A percentile compares a stretch with the other conserved stretches of the same genome.
These are phyloP conservation scores for Silurus aristotelis DNA, from an alignment of 2,797 vertebrate species.

Conservation along the genomic window DNA sequence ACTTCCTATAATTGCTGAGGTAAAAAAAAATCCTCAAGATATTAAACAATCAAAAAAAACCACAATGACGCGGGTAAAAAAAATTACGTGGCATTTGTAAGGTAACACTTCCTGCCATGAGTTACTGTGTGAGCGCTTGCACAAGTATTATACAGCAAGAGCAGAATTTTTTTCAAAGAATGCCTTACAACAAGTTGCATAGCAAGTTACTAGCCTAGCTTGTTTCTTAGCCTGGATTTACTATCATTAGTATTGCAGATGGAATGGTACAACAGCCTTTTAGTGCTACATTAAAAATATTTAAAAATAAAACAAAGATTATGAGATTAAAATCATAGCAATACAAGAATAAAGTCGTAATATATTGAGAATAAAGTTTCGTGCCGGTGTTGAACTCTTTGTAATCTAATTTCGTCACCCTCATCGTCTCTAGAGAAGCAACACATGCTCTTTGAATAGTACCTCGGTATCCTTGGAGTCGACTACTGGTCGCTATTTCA, in stretches of 20 bases:
- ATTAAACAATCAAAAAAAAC: background rate
- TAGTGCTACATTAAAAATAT: no score
- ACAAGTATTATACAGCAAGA: background rate
- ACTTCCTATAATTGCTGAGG: background rate
- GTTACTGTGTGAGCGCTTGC: background rate
- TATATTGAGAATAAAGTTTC: no score
- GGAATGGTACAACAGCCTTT: no score
- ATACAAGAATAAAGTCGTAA: no score
- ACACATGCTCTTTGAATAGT: no score
- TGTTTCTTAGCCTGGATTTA: background rate
- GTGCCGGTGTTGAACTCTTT: no score
- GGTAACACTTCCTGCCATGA: background rate
- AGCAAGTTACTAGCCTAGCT: background rate
- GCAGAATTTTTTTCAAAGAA: background rate
- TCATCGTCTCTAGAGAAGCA: no score
- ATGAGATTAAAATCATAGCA: no score
- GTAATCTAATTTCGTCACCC: no score
- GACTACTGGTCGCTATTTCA: no score
- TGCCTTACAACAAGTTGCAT: background rate
- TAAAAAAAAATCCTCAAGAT: conserved; percentile 3
- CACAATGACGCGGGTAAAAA: background rate
- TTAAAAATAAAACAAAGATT: no score
- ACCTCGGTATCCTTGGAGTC: no score
- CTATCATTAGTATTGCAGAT: background rate
- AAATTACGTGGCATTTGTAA: background rate